Evolutionary conservation across 2,113 vertebrate genomes (phyloP), one percentile per base, ranked within the genome.

Genomic region (Aix galericulata): DNA sequence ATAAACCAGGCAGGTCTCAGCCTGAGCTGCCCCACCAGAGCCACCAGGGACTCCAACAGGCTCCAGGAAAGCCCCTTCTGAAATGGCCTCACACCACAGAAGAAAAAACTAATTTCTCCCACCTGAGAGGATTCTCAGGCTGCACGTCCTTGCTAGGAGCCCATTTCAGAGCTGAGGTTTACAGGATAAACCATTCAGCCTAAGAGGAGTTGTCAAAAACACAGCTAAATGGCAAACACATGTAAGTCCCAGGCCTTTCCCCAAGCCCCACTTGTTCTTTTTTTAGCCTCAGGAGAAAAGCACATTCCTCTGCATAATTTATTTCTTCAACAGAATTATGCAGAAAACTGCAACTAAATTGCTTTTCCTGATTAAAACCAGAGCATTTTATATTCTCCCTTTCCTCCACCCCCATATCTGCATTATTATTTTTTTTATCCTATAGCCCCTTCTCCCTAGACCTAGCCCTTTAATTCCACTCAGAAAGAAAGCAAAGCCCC

Each of bases 321-420:
- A 91, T 93, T 96, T 92, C 93, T 95, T 86, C 79, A 91, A 86
- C 63, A 95, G 85, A 94, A 87, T 92, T 93, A 92, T 95, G 89
- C 94, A 96, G 87, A 97, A 94, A 95, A 94, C 78, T 86, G 87
- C 72, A 95, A 95, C 82, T 86, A 95, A 97, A 95, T 95, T 95
- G 86, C 94, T 93, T 91, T 92, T 96, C 85, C 91, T 96, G 94
- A 95, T 95, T 95, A 94, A 96, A 88, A 66, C 17, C 82, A 91
- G 85, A 66, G 69, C 34, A 48, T 85, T 91, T 93, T 83, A 50
- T 38, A 92, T 74, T 77, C 85, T 50, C 17, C 52, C 71, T 50
- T 9, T 29, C 53, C 11, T 31, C 50, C 40, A 13, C 2, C 38
- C 50, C 11, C 3, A 56, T 21, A 95, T 85, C 72, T 73, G 72